phyloP scores from a whole-genome alignment of 1,140 invertebrate genomes.

The Drosophila virilis region DNA sequence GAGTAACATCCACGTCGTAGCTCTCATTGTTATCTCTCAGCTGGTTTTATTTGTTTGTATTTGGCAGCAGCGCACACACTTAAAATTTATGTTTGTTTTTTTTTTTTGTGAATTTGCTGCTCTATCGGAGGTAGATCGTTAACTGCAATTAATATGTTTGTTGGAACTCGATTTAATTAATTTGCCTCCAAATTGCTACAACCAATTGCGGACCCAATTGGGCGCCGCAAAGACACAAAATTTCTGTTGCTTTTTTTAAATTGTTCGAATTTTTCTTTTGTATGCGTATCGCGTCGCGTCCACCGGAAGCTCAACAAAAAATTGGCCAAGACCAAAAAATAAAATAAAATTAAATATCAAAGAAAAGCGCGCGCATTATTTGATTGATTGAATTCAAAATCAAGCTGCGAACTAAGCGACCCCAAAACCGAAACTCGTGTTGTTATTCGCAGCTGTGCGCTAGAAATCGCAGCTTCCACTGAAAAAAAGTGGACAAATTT shows the following conservation, averaged over 20 bases:
- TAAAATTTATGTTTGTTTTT: slow-evolving; percentile 31
- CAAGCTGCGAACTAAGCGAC: not conserved
- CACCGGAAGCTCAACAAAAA: slow-evolving; percentile 53
- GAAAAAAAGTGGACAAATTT: slow-evolving; percentile 36
- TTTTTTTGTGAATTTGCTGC: slow-evolving; percentile 27
- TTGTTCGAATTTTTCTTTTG: slow-evolving; percentile 24
- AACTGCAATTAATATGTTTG: slow-evolving; percentile 79
- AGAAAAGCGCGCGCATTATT: slow-evolving; percentile 49
- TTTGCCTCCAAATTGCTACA: slow-evolving; percentile 53
- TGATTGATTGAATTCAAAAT: slow-evolving; percentile 25
- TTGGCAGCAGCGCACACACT: slow-evolving; percentile 36
- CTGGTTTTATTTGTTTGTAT: slow-evolving; percentile 33
- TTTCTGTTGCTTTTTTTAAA: slow-evolving; percentile 29
- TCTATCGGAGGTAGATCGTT: slow-evolving; percentile 68
- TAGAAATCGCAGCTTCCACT: slow-evolving; percentile 45
- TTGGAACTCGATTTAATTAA: slow-evolving; percentile 60
- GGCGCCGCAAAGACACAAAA: slow-evolving; percentile 52
- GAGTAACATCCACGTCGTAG: slow-evolving; percentile 59
- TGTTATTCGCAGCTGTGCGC: slow-evolving; percentile 44
- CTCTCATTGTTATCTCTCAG: slow-evolving; percentile 53
- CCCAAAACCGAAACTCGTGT: not conserved
- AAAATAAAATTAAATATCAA: slow-evolving; percentile 7
- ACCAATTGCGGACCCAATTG: slow-evolving; percentile 32
- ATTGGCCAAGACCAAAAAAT: slow-evolving; percentile 36
- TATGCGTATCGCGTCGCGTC: slow-evolving; percentile 37